Evolutionary conservation across 2,888 invertebrate genomes (phyloP).

Genomic region (Orthosia gracilis): DNA sequence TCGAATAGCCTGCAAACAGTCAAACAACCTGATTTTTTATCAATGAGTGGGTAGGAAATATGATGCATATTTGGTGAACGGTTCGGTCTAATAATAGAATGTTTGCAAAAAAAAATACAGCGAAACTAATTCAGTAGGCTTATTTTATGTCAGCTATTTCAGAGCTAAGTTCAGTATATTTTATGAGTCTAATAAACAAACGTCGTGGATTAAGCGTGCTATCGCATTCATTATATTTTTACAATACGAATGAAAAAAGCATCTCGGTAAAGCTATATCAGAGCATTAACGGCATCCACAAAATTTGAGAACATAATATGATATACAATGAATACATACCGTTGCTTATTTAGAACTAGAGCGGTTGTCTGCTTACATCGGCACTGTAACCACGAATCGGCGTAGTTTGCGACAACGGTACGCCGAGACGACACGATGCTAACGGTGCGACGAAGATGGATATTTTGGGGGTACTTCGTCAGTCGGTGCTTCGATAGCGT

Average conservation of each 20-base stretch:
- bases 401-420: slow-evolving; percentile 28
- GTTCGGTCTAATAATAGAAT: no score
- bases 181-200: background rate
- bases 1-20: background rate
- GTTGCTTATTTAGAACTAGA: slow-evolving; percentile 1
- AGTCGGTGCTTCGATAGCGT: background rate
- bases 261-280: no score
- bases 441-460: background rate
- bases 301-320: background rate
- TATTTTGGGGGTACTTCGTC: background rate
- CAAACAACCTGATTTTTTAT: background rate
- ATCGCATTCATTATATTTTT: background rate
- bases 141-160: background rate
- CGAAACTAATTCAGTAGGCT: background rate
- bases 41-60: background rate
- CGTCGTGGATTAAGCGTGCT: background rate
- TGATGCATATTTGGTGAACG: background rate
- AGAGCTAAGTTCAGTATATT: background rate
- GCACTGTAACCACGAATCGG: slow-evolving; percentile 35
- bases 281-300: no score
- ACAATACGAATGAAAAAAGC: background rate
- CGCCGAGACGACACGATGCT: background rate
- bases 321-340: slow-evolving; percentile 8
- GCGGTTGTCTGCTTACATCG: slow-evolving; percentile 31
- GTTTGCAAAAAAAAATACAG: background rate